These are phyloP conservation scores for Bombus difficillimus DNA, from an alignment of 1,140 invertebrate species.

Conservation along the genomic window DNA sequence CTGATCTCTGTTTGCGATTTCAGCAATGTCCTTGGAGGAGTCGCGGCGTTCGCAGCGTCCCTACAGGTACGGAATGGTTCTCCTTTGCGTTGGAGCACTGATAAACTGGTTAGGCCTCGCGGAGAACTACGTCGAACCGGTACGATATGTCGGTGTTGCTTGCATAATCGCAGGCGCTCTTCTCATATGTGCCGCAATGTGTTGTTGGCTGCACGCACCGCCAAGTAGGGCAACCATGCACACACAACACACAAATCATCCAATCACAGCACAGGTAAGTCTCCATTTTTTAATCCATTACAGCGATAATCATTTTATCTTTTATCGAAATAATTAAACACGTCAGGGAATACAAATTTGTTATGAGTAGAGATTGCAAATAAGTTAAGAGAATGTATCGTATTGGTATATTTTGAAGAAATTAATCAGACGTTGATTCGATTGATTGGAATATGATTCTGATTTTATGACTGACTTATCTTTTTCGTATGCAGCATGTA, in stretches of 20 bases:
- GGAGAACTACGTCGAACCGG: conserved; percentile 88
- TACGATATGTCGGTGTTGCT: conserved; percentile 89
- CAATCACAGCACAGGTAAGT: conserved; percentile 78
- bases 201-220: conserved; percentile 88
- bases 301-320: neutral
- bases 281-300: neutral
- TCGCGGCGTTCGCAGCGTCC: conserved; percentile 86
- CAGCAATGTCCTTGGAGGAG: conserved; percentile 87
- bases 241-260: conserved; percentile 73
- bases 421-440: neutral
- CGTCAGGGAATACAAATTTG: too few species aligned
- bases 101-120: conserved; percentile 90
- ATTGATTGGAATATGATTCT: too few species aligned
- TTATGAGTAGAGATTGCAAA: neutral
- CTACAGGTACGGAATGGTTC: conserved; percentile 89
- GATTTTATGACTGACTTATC: neutral
- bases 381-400: neutral
- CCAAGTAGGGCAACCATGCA: conserved; percentile 78
- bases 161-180: conserved; percentile 89
- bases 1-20: conserved; percentile 68
- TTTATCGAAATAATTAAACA: neutral
- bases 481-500: neutral
- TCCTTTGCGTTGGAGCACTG: conserved; percentile 89
- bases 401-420: neutral
- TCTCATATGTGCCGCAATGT: conserved; percentile 89